A percentile compares a stretch with the other conserved stretches of the same genome.
These are phyloP conservation scores for Papio anubis DNA, from an alignment of 2,113 vertebrate genomes.

Conservation along the genomic window DNA sequence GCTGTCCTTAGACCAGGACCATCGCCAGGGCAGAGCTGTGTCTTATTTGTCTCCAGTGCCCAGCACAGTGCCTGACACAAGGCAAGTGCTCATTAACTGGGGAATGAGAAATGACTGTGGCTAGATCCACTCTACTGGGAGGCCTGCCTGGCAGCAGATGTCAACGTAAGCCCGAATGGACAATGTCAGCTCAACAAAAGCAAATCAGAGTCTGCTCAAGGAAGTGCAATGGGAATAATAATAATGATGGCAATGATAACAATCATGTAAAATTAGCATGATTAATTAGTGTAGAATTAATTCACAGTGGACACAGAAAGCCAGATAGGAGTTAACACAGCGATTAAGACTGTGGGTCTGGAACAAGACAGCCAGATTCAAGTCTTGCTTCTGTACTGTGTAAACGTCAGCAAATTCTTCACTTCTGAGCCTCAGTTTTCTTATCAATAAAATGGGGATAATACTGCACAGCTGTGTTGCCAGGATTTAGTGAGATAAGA, in stretches of 20 bases:
- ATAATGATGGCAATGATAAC: constrained; percentile 61
- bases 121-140: neutral
- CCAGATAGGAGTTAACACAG: neutral
- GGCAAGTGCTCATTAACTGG: neutral
- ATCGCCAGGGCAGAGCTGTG: neutral
- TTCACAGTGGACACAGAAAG: constrained; percentile 52
- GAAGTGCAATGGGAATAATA: constrained; percentile 53
- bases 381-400: neutral
- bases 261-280: constrained; percentile 55
- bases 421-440: constrained; percentile 13
- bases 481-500: neutral
- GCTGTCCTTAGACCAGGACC: neutral
- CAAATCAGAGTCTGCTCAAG: constrained; percentile 47
- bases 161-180: constrained; percentile 25
- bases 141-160: constrained; percentile 56
- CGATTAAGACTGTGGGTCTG: neutral
- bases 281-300: constrained; percentile 66
- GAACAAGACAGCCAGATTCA: constrained; percentile 36
- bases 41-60: neutral
- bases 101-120: neutral
- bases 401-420: neutral
- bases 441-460: constrained; percentile 7
- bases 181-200: constrained; percentile 10
- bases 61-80: neutral
- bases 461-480: neutral